phyloP scores from a whole-genome alignment of 2,113 vertebrate species.

The Colaptes auratus region DNA sequence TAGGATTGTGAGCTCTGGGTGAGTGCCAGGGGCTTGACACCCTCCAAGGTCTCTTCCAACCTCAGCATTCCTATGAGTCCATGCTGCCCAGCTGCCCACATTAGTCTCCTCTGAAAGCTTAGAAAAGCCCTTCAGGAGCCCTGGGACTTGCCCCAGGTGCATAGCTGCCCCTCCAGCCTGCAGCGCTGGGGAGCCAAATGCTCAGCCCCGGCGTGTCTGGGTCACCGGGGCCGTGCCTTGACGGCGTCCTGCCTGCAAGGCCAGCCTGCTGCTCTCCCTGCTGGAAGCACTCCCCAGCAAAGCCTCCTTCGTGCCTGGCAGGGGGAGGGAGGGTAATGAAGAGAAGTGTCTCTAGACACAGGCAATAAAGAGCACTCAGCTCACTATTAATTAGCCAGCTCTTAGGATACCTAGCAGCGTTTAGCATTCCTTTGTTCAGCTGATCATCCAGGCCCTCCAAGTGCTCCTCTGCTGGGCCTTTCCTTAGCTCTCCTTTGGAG shows the following conservation, averaged over 20 bases:
- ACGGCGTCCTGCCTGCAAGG: not conserved
- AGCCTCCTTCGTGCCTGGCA: not conserved
- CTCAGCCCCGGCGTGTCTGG: accelerated
- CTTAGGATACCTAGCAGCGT: not conserved
- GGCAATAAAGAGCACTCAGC: slow-evolving; percentile 43
- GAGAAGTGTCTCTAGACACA: not conserved
- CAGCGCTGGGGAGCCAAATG: not conserved
- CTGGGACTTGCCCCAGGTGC: not conserved
- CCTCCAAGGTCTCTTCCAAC: too few species aligned
- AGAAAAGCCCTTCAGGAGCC: not conserved
- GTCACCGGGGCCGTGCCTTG: not conserved
- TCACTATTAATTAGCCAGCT: slow-evolving; percentile 34
- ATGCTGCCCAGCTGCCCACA: accelerated
- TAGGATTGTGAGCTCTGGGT: too few species aligned
- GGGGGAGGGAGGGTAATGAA: not conserved
- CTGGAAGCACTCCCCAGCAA: not conserved
- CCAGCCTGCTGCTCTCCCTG: not conserved
- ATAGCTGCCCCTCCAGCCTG: accelerated
- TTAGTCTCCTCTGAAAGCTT: not conserved
- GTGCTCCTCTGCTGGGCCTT: not conserved
- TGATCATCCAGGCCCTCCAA: not conserved
- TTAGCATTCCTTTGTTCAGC: not conserved
- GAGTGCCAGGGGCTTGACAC: too few species aligned
- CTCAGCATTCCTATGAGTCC: too few species aligned
- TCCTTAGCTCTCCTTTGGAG: slow-evolving; percentile 2